Base-by-base conservation (phyloP, 92 coral and sea anemone genomes). In the Actinernus sp. region DNA sequence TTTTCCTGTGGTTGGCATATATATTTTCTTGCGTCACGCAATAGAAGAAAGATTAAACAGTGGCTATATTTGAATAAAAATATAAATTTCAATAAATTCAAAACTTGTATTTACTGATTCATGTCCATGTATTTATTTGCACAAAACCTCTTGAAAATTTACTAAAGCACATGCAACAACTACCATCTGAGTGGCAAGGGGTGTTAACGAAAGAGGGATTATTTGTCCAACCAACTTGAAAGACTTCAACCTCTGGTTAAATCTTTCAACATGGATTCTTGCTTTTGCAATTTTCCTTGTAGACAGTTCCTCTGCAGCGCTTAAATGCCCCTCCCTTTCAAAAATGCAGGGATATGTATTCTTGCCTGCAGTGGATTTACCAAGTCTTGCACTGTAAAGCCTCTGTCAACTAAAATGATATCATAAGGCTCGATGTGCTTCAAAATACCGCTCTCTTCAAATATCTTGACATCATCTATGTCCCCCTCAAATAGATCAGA, bases 101-200 rank as follows among this genome's bases (percentile, higher is more conserved):
- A 26, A 26, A n/a, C n/a, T n/a, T n/a, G n/a, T n/a, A n/a, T n/a
- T n/a, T 31, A 12, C 27, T 48, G 26, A 31, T 31, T 48, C 22
- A 22, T 12, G 24, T 48, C 54, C 22, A 8, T 23, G 9, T 29
- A 50, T 21, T 51, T 80, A 71, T 65, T 71, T 80, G 47, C 87
- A 80, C 31, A 80, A 61, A 40, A 66, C 59, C 58, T 63, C 52
- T 76, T 81, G 81, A 58, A 80, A 80, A 64, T 80, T 81, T 0
- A 81, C 88, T 14, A 81, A 81, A 31, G 48, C 32, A 20, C 69
- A 58, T 14, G 81, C 87, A 45, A 71, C 81, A 26, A 71, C 75
- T 33, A 81, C 87, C 86, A 85, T 77, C 51, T 85, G 91, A 10
- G 91, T 85, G 26, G 85, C 85, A 41, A 74, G 73, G 9, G 83